Evolutionary conservation across 2,797 vertebrate species (phyloP), one percentile per base, ranked within the genome.

Genomic region (Oreochromis grahami): DNA sequence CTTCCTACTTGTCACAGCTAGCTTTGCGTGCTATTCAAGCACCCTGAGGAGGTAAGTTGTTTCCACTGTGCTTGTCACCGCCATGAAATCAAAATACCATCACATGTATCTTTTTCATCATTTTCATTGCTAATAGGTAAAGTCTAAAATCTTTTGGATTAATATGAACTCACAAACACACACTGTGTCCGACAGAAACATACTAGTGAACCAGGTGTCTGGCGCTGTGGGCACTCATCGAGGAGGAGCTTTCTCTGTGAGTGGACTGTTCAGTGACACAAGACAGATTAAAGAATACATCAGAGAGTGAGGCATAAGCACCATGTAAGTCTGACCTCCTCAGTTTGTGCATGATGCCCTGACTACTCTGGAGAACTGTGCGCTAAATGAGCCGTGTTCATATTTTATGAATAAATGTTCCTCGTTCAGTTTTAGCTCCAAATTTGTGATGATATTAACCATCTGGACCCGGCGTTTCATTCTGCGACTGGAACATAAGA

Each of bases 151-250:
- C 17, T 36, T 34, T 60, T 60, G 29, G 2, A 19, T 60, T 34
- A 19, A 34, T 60, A 19, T 34, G 0, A 19, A 34, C 9, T 60
- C 3, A 34, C 29, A 34, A 60, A 34, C 15, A 0, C 56, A 19
- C 56, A 60, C 0, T 36, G 32, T n/a, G 56, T 36, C 32, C 0
- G 0, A 60, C 12, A 60, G 32, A 19, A 60, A 34, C 56, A 60
- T 19, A 34, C 5, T 0, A 0, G 58, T n/a, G 17, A n/a, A 36
- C 9, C 6, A 5, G 17, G 32, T 60, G 3, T n/a, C 9, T 36
- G 58, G 6, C 17, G 3, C 17, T 3, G 56, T 60, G 29, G 15
- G 0, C 2, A 34, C 6, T 60, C 32, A n/a, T 4, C 1, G 5
- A 2, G 15, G 15, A 58, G 29, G 29, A 34, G 55, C 55, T 58